Evolutionary conservation across 2,888 invertebrate genomes (phyloP).

Genomic region (Keiferia lycopersicella): DNA sequence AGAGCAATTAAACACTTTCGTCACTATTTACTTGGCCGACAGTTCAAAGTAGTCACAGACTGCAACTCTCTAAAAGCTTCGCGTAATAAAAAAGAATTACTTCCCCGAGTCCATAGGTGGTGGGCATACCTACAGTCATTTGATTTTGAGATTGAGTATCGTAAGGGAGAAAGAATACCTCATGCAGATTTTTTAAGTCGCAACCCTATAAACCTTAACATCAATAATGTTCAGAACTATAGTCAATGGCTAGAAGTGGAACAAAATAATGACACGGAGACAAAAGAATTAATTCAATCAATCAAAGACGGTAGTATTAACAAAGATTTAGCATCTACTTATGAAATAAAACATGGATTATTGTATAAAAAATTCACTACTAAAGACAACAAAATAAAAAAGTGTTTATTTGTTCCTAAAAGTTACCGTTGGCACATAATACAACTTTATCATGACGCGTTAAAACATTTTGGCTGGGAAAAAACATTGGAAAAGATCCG

Average conservation of each 20-base stretch:
- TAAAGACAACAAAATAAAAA: slow-evolving; percentile 16
- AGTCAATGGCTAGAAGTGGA: slow-evolving; percentile 23
- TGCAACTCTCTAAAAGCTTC: slow-evolving; percentile 30
- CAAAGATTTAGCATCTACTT: slow-evolving; percentile 6
- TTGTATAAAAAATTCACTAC: slow-evolving; percentile 1
- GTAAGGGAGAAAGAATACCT: slow-evolving; percentile 27
- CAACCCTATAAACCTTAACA: slow-evolving; percentile 18
- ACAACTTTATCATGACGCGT: slow-evolving; percentile 20
- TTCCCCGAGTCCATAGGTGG: slow-evolving; percentile 31
- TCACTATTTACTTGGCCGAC: slow-evolving; percentile 27
- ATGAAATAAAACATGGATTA: slow-evolving; percentile 4
- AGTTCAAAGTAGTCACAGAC: slow-evolving; percentile 28
- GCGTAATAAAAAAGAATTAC: slow-evolving; percentile 28
- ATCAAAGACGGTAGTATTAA: slow-evolving; percentile 18
- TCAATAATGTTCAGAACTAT: slow-evolving; percentile 14
- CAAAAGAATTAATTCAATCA: slow-evolving; percentile 16
- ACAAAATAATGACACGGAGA: slow-evolving; percentile 20
- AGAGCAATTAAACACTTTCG: slow-evolving; percentile 30
- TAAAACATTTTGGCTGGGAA: slow-evolving; percentile 29
- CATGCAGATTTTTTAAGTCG: slow-evolving; percentile 29
- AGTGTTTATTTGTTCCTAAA: slow-evolving; percentile 14
- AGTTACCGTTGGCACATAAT: slow-evolving; percentile 24
- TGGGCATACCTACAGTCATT: slow-evolving; percentile 31
- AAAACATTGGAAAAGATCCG: slow-evolving; percentile 25
- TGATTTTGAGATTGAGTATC: slow-evolving; percentile 33